These are phyloP conservation scores for Rugalucina vietnamica DNA, from an alignment of 2,888 invertebrate species.

Conservation along the genomic window DNA sequence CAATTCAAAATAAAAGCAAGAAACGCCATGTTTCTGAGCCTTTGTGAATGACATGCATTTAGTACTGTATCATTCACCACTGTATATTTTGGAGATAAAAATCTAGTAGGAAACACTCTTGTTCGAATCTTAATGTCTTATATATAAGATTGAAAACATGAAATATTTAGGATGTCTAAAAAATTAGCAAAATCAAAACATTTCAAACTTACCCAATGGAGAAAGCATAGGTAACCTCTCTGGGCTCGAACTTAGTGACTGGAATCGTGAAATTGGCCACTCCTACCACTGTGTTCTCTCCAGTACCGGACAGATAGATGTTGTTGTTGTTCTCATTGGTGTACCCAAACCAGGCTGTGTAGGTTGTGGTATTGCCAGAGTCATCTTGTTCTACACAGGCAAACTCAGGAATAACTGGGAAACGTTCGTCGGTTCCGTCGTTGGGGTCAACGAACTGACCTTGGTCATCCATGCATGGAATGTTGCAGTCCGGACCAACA, in stretches of 20 bases:
- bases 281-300: conserved; percentile 58
- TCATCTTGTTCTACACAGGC: conserved; percentile 52
- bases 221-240: conserved; percentile 57
- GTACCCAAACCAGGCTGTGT: conserved; percentile 74
- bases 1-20: too few relatives aligned
- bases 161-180: too few relatives aligned
- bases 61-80: too few relatives aligned
- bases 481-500: conserved; percentile 73
- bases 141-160: too few relatives aligned
- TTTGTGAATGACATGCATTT: too few relatives aligned
- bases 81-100: too few relatives aligned
- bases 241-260: conserved; percentile 64
- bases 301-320: conserved; percentile 62
- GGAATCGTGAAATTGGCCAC: not conserved
- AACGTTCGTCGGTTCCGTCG: conserved; percentile 52
- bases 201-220: conserved; percentile 59
- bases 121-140: too few relatives aligned
- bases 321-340: conserved; percentile 69
- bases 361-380: too few relatives aligned
- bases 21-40: too few relatives aligned
- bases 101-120: too few relatives aligned
- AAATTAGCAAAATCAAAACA: too few relatives aligned
- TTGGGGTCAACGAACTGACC: conserved; percentile 64
- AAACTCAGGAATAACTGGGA: conserved; percentile 59
- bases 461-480: conserved; percentile 66